Base-by-base conservation (phyloP, 2,113 vertebrate species). In the Paradoxurus hermaphroditus region DNA sequence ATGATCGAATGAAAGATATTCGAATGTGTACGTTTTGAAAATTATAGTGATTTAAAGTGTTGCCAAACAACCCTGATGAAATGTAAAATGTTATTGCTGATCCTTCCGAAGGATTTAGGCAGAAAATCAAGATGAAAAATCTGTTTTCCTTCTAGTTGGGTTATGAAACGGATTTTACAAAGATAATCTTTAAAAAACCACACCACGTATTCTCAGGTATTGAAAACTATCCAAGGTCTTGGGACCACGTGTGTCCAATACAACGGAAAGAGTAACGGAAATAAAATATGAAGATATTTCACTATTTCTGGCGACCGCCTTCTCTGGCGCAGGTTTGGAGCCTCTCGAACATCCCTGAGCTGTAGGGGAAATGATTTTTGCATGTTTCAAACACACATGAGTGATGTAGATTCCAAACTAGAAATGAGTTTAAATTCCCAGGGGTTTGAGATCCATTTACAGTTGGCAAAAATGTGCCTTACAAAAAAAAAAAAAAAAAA, bases 351-450 rank as follows among this genome's bases (percentile, higher is more conserved):
- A 94, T 81, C 78, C 36, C 53, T 18, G 49, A 86, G 49, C 78
- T 89, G 8, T 5, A 53, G 6, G 83, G 41, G 56, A 97, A 96
- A 95, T 83, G 34, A 81, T 68, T 95, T 95, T 94, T 95, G 53
- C 78, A 95, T 91, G 86, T 75, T 92, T 65, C 82, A 90, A 83
- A 86, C 56, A 53, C 86, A 95, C 49, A 70, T 88, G 96, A 96
- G 77, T 94, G 83, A 97, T 59, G 86, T 72, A 93, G 92, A 95
- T 97, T 97, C 86, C 46, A 94, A 86, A 89, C 29, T 83, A 91
- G 88, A 96, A 96, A 96, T 97, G 94, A 97, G 89, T 77, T 96
- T 94, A 39, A 78, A 67, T 13, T 96, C 96, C 46, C 88, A 75
- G 56, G 67, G 15, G 78, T 39, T 34, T 89, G 77, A 97, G 65